Evolutionary conservation across 2,113 vertebrate genomes (phyloP), one percentile per base, ranked within the genome.

Genomic region (Pseudorasbora parva): DNA sequence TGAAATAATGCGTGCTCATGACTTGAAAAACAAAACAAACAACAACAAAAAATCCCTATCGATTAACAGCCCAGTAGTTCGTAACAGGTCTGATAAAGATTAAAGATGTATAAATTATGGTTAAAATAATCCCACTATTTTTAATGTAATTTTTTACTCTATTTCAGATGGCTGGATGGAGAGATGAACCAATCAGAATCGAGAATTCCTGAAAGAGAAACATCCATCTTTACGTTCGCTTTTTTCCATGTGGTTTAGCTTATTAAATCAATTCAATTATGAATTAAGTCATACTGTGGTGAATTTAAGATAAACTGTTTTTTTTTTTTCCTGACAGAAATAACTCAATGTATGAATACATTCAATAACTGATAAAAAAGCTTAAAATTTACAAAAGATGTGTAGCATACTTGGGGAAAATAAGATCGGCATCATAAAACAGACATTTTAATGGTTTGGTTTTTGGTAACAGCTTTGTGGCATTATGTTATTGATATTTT

Each of bases 401-500:
- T 85, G 80, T 54, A 62, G 78, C 59, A 27, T 82, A 80, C 64
- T 41, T 69, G 78, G 62, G 21, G 27, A 81, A 81, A 74, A 84
- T 81, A 85, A 64, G 83, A 71, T 49, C 30, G 37, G 76, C 51
- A 78, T 87, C 81, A 43, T 37, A 8, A 69, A 78, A 82, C 77
- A 81, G 84, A 87, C 82, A 81, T 73, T 78, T 78, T 84, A 87
- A 75, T 66, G 47, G 78, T 47, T 69, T 51, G 64, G 78, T 41
- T 37, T 85, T 85, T 83, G 69, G 86, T 76, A 80, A 77, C 71
- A 47, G 69, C 84, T 87, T 85, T 87, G 87, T 74, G 69, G 81
- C 82, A 60, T 87, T 83, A 88, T 89, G 90, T 92, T 90, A 90
- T 91, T 93, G 91, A 91, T 91, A 87, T 85, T 91, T 88, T 91